A percentile compares a stretch with the other conserved stretches of the same genome.
phyloP scores from a whole-genome alignment of 2,888 invertebrate species.

The Busseola fusca region DNA sequence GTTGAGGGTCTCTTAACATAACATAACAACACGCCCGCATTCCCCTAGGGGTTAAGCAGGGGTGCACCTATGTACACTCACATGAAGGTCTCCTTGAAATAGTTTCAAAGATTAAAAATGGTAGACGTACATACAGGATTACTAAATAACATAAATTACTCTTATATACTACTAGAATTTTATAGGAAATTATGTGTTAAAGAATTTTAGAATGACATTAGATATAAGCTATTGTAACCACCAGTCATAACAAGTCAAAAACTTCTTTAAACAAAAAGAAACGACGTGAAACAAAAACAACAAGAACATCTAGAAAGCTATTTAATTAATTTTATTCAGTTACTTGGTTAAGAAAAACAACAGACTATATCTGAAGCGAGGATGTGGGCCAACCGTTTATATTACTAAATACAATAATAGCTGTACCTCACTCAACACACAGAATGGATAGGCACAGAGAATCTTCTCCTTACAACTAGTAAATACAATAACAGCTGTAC shows the following conservation, averaged over 20 bases:
- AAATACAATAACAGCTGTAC: conserved; percentile 24
- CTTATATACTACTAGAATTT: neutral
- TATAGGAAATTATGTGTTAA: neutral
- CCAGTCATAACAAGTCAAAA: neutral
- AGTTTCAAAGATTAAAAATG: neutral
- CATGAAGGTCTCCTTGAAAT: neutral
- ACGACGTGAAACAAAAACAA: conserved; percentile 3
- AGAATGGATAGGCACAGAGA: neutral
- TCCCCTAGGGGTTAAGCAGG: neutral
- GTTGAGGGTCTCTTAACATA: neutral
- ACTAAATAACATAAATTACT: neutral
- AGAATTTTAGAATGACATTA: neutral
- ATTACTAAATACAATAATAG: conserved; percentile 26
- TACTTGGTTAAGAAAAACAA: conserved; percentile 16
- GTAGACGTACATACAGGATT: neutral
- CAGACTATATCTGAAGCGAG: neutral
- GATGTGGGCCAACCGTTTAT: conserved; percentile 25
- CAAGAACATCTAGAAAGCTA: conserved; percentile 4
- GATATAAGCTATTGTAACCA: neutral
- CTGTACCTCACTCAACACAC: conserved; percentile 10
- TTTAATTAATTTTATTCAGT: conserved; percentile 35
- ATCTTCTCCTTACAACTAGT: neutral
- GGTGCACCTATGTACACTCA: neutral
- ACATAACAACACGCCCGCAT: neutral
- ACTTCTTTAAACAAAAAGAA: neutral